Evolutionary conservation across 2,797 vertebrate genomes (phyloP).

Genomic region (Poecilia gillii): DNA sequence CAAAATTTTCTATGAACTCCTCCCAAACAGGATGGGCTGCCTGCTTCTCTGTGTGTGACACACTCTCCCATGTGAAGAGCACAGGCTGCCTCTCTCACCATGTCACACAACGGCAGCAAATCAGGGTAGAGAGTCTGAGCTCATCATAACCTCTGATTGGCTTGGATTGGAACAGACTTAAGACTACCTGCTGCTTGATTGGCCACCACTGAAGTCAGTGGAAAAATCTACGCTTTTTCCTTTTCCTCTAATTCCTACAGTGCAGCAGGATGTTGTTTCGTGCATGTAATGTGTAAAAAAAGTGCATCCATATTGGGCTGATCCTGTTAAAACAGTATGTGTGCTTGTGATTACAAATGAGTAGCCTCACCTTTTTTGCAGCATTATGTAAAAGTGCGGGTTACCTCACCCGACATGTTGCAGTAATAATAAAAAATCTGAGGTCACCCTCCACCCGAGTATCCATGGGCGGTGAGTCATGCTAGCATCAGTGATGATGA

Average conservation of each 20-base stretch:
- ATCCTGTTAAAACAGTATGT: neutral
- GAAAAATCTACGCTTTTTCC: constrained; percentile 64
- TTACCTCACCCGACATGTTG: constrained; percentile 64
- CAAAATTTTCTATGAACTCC: constrained; percentile 83
- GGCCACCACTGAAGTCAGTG: constrained; percentile 66
- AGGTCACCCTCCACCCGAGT: constrained; percentile 52
- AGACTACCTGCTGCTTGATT: constrained; percentile 80
- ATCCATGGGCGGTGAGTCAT: constrained; percentile 63
- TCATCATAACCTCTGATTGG: constrained; percentile 83
- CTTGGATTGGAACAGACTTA: constrained; percentile 48
- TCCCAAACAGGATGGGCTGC: constrained; percentile 84
- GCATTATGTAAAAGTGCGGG: constrained; percentile 40
- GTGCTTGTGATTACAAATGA: constrained; percentile 3
- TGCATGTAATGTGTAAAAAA: constrained; percentile 15
- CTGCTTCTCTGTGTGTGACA: constrained; percentile 66
- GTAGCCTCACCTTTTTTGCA: constrained; percentile 39
- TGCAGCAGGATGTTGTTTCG: constrained; percentile 37
- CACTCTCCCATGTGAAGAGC: constrained; percentile 80
- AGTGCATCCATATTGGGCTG: constrained; percentile 12
- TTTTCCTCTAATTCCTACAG: constrained; percentile 57
- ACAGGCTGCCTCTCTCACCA: constrained; percentile 73
- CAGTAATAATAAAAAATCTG: constrained; percentile 49
- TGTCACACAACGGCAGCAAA: constrained; percentile 81
- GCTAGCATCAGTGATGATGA: constrained; percentile 55
- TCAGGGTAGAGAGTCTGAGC: constrained; percentile 71